phyloP scores from a whole-genome alignment of 2,113 vertebrate genomes.

The Leucoraja erinaceus region DNA sequence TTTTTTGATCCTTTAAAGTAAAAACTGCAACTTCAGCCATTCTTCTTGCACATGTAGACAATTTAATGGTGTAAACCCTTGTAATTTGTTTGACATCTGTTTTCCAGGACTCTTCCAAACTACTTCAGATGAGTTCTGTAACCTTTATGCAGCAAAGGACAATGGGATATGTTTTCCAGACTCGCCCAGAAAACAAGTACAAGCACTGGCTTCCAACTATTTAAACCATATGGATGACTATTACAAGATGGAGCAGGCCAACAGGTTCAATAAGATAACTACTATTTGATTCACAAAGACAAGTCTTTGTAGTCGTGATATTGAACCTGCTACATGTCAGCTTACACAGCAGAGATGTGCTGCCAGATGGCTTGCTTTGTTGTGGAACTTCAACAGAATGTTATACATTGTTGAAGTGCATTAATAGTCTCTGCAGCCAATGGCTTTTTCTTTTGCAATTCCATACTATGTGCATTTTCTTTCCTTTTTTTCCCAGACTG shows the following conservation, averaged over 20 bases:
- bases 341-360: conserved; percentile 51
- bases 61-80: not conserved
- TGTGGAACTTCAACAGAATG: not conserved
- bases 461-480: not conserved
- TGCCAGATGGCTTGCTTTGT: not conserved
- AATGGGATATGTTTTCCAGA: conserved; percentile 89
- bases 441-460: not conserved
- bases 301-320: conserved; percentile 55
- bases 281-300: conserved; percentile 50
- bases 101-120: conserved; percentile 89
- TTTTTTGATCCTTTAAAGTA: not conserved
- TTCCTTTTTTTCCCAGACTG: not conserved
- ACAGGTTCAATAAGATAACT: conserved; percentile 80
- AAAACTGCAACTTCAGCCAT: not conserved
- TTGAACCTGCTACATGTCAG: conserved; percentile 49
- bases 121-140: conserved; percentile 94
- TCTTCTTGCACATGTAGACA: not conserved
- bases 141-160: conserved; percentile 83
- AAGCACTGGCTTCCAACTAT: conserved; percentile 89
- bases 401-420: conserved; percentile 16
- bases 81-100: conserved; percentile 50
- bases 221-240: conserved; percentile 82
- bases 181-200: conserved; percentile 86
- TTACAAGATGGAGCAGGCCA: conserved; percentile 85
- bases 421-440: not conserved